Conservation (phyloP, 2,888 invertebrate genomes). For the Plagodis dolabraria region DNA sequence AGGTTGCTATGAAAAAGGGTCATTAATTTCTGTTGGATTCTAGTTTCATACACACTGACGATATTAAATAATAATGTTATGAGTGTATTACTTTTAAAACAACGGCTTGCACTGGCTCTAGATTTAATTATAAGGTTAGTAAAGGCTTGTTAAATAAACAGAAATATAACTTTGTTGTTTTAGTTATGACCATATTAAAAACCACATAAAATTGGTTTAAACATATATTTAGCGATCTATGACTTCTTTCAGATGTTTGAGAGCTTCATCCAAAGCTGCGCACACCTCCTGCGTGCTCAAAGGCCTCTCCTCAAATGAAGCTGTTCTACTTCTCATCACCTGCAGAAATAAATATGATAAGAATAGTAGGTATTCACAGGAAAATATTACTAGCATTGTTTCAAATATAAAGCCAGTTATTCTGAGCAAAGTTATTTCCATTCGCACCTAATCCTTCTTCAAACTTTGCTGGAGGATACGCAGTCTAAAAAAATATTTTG, state of each 20-base stretch:
- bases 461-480: too few relatives aligned
- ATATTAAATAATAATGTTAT: too few relatives aligned
- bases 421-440: too few relatives aligned
- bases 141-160: neutral
- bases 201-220: neutral
- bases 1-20: neutral
- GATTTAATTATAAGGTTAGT: neutral
- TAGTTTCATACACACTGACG: too few relatives aligned
- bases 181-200: neutral
- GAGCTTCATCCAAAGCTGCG: constrained; percentile 71
- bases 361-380: too few relatives aligned
- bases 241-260: constrained; percentile 76
- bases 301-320: constrained; percentile 62
- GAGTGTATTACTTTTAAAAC: too few relatives aligned
- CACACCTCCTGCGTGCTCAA: constrained; percentile 73
- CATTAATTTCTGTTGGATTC: neutral
- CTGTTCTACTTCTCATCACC: constrained; percentile 57
- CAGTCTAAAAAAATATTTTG: too few relatives aligned
- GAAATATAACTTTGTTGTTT: neutral
- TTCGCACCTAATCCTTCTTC: too few relatives aligned
- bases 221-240: constrained; percentile 60
- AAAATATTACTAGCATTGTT: too few relatives aligned
- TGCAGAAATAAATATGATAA: neutral
- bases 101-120: neutral
- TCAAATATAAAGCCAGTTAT: too few relatives aligned